Percentiles rank a stretch among this genome's conserved stretches.
phyloP scores from a whole-genome alignment of 2,888 invertebrate species.

The Unio pictorum region DNA sequence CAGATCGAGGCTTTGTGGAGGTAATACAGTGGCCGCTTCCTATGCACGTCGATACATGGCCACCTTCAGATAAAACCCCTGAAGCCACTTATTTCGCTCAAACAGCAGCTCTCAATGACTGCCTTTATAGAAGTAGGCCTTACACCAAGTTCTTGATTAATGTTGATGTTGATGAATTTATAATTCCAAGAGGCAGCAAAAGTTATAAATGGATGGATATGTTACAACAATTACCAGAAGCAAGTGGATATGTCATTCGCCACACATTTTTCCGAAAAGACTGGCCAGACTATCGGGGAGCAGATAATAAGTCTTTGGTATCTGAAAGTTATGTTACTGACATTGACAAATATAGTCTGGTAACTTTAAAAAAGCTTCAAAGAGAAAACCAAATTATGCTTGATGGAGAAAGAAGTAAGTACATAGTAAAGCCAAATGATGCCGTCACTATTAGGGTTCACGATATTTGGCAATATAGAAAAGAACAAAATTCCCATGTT shows the following conservation, averaged over 20 bases:
- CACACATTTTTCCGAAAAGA: constrained; percentile 57
- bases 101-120: constrained; percentile 66
- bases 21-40: constrained; percentile 64
- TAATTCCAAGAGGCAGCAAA: constrained; percentile 53
- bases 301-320: constrained; percentile 21
- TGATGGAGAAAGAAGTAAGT: constrained; percentile 43
- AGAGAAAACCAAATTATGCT: constrained; percentile 39
- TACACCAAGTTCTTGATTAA: constrained; percentile 55
- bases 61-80: constrained; percentile 3
- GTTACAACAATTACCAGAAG: constrained; percentile 12
- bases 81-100: constrained; percentile 69
- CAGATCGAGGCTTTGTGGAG: constrained; percentile 44
- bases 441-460: constrained; percentile 51
- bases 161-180: constrained; percentile 68
- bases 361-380: constrained; percentile 42
- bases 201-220: constrained; percentile 46
- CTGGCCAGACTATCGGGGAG: constrained; percentile 24
- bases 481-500: constrained; percentile 6
- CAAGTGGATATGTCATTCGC: constrained; percentile 32
- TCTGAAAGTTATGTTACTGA: constrained; percentile 10
- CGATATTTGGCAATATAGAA: constrained; percentile 31
- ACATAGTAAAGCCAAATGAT: constrained; percentile 41
- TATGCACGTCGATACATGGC: constrained; percentile 42
- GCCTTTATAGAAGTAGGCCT: constrained; percentile 59
- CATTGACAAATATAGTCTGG: constrained; percentile 32